A percentile compares a stretch with the other conserved stretches of the same genome.
phyloP scores from a whole-genome alignment of 2,113 vertebrate species.

The Dicerorhinus sumatrensis region DNA sequence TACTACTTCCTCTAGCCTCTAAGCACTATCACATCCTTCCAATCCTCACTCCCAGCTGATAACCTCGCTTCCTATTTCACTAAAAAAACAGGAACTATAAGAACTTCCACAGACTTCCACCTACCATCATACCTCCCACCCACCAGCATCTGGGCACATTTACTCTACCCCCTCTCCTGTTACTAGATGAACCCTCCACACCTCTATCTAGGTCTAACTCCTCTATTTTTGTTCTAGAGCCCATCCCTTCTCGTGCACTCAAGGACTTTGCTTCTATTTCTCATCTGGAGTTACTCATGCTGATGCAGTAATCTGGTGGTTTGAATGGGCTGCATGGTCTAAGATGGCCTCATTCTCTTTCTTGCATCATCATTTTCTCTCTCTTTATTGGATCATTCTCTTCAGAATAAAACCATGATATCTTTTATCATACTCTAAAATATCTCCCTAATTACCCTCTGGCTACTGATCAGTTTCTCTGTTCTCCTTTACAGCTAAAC shows the following conservation, averaged over 20 bases:
- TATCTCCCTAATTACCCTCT: neutral
- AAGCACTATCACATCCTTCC: neutral
- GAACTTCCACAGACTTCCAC: neutral
- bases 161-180: neutral
- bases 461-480: neutral
- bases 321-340: neutral
- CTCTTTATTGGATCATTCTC: neutral
- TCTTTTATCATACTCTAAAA: neutral
- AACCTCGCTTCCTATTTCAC: neutral
- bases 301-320: neutral
- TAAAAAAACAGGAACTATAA: neutral
- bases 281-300: neutral
- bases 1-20: neutral
- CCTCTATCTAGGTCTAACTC: neutral
- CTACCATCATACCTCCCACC: neutral
- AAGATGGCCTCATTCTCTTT: neutral
- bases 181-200: neutral
- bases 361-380: neutral
- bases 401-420: neutral
- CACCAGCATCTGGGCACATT: neutral
- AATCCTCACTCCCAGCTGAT: neutral
- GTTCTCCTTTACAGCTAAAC: neutral
- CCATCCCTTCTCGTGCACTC: neutral
- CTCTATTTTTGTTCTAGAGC: neutral
- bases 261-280: neutral